Conservation (phyloP, 1,140 invertebrate species). For the Steinernema khuongi region DNA sequence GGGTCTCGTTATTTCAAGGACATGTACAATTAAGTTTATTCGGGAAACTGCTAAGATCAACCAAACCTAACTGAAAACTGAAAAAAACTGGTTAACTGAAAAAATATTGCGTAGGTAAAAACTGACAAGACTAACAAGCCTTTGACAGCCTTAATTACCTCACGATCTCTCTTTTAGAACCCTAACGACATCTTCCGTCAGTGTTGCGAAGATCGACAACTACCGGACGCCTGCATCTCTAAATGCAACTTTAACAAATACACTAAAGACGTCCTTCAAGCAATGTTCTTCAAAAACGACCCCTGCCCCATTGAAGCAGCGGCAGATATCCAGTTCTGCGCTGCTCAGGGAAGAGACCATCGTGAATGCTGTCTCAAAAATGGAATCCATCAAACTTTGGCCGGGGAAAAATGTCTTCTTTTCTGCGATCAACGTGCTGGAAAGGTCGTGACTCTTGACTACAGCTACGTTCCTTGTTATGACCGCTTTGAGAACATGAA, state of each 20-base stretch:
- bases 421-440: conserved; percentile 53
- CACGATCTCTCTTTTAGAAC: conserved; percentile 36
- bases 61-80: too few species aligned
- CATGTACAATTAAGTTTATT: too few species aligned
- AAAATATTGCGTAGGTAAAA: too few species aligned
- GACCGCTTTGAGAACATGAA: conserved; percentile 43
- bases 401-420: conserved; percentile 49
- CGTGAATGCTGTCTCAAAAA: conserved; percentile 35
- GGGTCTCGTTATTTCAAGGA: too few species aligned
- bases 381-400: conserved; percentile 46
- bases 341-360: conserved; percentile 43
- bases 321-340: conserved; percentile 54
- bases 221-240: conserved; percentile 46
- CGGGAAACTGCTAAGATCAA: too few species aligned
- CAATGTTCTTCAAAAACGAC: conserved; percentile 55
- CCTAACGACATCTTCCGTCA: conserved; percentile 47
- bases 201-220: conserved; percentile 47
- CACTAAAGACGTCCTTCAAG: conserved; percentile 46
- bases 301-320: conserved; percentile 52
- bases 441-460: conserved; percentile 33
- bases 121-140: too few species aligned
- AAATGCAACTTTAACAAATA: conserved; percentile 48
- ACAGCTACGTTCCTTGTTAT: conserved; percentile 38
- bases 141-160: too few species aligned
- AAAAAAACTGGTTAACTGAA: too few species aligned